Evolutionary conservation across 2,888 invertebrate species (phyloP), one percentile per base, ranked within the genome.

Genomic region (Ecliptopera silaceata): DNA sequence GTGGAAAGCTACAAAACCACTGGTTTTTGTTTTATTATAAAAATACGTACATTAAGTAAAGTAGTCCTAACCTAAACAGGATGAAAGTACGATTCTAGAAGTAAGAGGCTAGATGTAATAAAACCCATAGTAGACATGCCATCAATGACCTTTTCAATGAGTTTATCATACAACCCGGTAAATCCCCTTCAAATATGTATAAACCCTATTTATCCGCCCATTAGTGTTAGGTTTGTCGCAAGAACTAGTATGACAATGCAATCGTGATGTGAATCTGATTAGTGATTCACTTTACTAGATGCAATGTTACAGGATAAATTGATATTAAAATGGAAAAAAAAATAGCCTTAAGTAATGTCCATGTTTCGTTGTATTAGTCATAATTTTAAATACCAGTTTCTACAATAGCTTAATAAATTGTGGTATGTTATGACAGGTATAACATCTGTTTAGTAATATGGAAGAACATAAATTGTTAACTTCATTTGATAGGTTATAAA

Each of bases 251-350:
- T 51, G 54, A 54, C 34, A 17, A 5, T 44, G 56, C 61, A 64
- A 65, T 65, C 72, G 72, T 76, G 72, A 64, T 65, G 59, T 74
- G 76, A 72, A 75, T 76, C 66, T 68, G 65, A 75, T 71, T 71
- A 72, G 59, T 76, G 77, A 75, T 47, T 75, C 51, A 50, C 29
- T 17, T 38, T 43, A 29, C 36, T 44, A 45, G 45, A 44, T 44
- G 62, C 68, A 67, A 66, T 65, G 20, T 2, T 29, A 53, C 48
- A 51, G 50, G 45, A 46, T 50, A 48, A 44, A 10, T 11, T 22
- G 4, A 38, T 29, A 51, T 51, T 45, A 48, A 52, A 6, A 57
- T 42, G 52, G 55, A 55, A 54, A 61, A 57, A 47, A 50, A 64
- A 48, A 36, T n/a, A 34, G 8, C n/a, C 41, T 3, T 3, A 42